Conservation (phyloP, 2,888 invertebrate species). For the Phaedon cochleariae region DNA sequence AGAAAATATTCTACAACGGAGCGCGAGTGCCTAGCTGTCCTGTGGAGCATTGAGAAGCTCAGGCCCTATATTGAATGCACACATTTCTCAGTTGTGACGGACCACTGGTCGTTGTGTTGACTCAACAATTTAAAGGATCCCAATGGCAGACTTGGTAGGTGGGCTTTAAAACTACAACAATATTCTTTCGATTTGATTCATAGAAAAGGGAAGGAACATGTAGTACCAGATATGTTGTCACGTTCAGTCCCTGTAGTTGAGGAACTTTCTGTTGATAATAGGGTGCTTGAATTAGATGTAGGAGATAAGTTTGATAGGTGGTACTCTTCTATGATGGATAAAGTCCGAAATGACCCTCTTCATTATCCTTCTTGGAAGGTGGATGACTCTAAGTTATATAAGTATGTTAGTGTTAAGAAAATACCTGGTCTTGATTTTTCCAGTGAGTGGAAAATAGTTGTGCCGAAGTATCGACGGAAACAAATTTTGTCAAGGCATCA, state of each 20-base stretch:
- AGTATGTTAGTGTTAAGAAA: conserved; percentile 24
- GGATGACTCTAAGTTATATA: conserved; percentile 29
- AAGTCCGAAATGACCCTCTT: conserved; percentile 20
- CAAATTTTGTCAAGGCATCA: conserved; percentile 10
- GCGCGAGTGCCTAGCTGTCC: neutral
- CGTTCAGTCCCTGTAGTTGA: conserved; percentile 22
- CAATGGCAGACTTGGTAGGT: conserved; percentile 32
- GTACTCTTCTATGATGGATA: conserved; percentile 31
- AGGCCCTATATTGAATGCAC: conserved; percentile 31
- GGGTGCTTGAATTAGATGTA: neutral
- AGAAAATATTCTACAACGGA: no score
- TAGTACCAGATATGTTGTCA: conserved; percentile 33
- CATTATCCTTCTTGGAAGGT: conserved; percentile 36
- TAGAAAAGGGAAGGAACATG: conserved; percentile 33
- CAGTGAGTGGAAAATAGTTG: conserved; percentile 34
- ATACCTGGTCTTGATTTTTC: conserved; percentile 17
- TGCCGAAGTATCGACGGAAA: conserved; percentile 29
- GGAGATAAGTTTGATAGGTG: conserved; percentile 26
- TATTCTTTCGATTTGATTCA: conserved; percentile 33
- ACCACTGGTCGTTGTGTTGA: conserved; percentile 37
- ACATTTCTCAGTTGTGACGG: conserved; percentile 36
- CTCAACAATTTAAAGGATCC: conserved; percentile 35
- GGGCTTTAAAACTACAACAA: conserved; percentile 35
- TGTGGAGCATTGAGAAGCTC: conserved; percentile 3
- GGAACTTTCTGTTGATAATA: neutral